Percentiles rank a stretch among this genome's conserved stretches.
Conservation (phyloP, 2,113 vertebrate genomes). For the Anarhynchus alexandrinus region DNA sequence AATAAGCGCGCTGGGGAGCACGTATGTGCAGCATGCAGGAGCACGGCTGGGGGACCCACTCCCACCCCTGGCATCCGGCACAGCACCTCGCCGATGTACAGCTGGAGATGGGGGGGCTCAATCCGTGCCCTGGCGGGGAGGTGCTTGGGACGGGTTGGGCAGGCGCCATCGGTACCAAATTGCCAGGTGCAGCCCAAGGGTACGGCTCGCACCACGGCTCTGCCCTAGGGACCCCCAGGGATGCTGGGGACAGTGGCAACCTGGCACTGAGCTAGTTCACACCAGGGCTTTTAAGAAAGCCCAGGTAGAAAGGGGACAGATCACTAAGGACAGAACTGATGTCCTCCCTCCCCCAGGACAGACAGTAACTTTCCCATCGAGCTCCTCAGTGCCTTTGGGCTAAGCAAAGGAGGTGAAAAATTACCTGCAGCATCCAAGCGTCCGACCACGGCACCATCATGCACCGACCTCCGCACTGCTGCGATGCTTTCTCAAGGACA, state of each 20-base stretch:
- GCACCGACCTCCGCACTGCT: background rate
- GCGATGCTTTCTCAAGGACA: background rate
- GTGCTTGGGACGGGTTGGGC: background rate
- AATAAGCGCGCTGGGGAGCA: background rate
- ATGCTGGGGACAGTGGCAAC: background rate
- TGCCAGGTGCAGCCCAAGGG: background rate
- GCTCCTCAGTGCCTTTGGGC: background rate
- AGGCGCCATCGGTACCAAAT: accelerated
- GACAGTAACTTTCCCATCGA: background rate
- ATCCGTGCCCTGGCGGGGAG: background rate
- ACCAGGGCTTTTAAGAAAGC: background rate
- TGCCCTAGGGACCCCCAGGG: background rate
- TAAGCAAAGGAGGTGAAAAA: constrained; percentile 34
- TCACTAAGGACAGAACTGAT: background rate
- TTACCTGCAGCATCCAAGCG: background rate
- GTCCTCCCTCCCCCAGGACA: background rate
- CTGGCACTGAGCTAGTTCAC: accelerated
- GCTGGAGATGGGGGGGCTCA: accelerated
- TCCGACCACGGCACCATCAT: background rate
- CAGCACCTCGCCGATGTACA: accelerated
- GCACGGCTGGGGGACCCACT: accelerated
- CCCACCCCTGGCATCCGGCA: accelerated
- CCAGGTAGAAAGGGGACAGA: background rate
- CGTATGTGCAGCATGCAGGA: background rate
- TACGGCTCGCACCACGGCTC: accelerated